Evolutionary conservation across 2,797 vertebrate species (phyloP).

Genomic region (Phrynocephalus guinanensis): DNA sequence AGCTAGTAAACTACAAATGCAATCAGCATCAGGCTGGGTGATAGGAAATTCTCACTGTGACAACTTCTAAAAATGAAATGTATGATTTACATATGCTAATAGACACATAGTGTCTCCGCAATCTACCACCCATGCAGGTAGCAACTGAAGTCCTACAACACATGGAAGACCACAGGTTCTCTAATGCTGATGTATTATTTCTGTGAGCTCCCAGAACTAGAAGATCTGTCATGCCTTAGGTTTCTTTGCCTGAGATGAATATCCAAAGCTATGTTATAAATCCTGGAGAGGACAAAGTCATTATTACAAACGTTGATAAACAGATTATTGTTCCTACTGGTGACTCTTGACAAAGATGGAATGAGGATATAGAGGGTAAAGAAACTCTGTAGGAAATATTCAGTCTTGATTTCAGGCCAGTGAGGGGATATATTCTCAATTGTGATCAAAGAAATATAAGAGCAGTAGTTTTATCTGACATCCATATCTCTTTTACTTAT

Average conservation of each 20-base stretch:
- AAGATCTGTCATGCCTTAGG: not conserved
- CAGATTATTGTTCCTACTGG: not conserved
- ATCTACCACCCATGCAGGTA: not conserved
- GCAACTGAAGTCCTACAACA: not conserved
- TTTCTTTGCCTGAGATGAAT: not conserved
- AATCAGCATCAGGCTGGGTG: conserved; percentile 1
- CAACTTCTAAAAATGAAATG: conserved; percentile 38
- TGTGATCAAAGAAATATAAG: not conserved
- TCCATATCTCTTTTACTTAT: not conserved
- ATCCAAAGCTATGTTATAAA: not conserved
- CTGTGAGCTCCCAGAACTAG: not conserved
- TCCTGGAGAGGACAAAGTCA: not conserved
- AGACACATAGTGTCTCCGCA: not conserved
- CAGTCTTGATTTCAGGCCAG: not conserved
- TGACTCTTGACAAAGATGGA: not conserved
- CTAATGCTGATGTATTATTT: not conserved
- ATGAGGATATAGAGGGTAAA: not conserved
- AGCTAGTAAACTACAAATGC: conserved; percentile 21
- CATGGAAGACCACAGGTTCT: not conserved
- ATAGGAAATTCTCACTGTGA: conserved; percentile 20
- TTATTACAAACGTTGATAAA: conserved; percentile 5
- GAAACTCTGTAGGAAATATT: not conserved
- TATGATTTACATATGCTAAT: not conserved
- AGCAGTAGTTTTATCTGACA: not conserved
- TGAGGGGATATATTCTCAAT: not conserved